A percentile compares a stretch with the other conserved stretches of the same genome.
Conservation (phyloP, 1,140 invertebrate species). For the Coelopa frigida region DNA sequence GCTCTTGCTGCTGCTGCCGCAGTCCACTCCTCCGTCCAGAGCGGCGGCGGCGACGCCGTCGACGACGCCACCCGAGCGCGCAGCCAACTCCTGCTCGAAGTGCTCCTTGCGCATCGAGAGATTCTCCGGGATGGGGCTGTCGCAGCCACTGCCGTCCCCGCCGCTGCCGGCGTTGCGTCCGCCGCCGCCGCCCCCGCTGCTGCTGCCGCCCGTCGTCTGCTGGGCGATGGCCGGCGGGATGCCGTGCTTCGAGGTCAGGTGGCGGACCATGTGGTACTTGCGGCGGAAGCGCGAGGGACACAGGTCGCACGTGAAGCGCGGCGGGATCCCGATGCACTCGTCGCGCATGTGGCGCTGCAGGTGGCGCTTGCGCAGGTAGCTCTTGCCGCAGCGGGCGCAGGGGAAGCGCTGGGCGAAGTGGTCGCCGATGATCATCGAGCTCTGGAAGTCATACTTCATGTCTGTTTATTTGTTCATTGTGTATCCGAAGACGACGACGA, state of each 20-base stretch:
- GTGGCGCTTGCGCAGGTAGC: constrained; percentile 59
- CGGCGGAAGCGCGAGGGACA: constrained; percentile 53
- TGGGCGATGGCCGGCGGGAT: constrained; percentile 36
- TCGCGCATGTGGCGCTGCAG: constrained; percentile 58
- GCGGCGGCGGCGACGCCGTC: not conserved
- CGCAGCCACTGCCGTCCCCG: constrained; percentile 17
- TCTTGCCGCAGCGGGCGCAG: constrained; percentile 56
- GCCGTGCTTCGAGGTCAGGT: constrained; percentile 48
- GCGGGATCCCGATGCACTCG: constrained; percentile 59
- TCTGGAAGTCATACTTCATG: constrained; percentile 9
- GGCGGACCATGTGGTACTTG: constrained; percentile 55
- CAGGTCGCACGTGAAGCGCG: constrained; percentile 58
- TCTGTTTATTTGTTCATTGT: constrained; percentile 5
- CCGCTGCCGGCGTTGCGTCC: not conserved
- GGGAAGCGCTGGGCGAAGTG: constrained; percentile 44
- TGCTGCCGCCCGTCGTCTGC: constrained; percentile 33
- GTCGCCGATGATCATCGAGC: constrained; percentile 7
- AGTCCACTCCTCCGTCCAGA: not conserved
- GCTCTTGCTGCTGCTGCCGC: not conserved
- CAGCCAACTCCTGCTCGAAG: constrained; percentile 23
- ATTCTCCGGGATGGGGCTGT: constrained; percentile 38
- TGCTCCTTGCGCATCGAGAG: constrained; percentile 35
- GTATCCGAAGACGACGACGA: too few species aligned
- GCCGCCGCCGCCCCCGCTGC: not conserved
- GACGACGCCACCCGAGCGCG: not conserved